Percentiles rank a stretch among this genome's conserved stretches.
Evolutionary conservation across 1,140 invertebrate species (phyloP).

Genomic region (Diachasma alloeum): DNA sequence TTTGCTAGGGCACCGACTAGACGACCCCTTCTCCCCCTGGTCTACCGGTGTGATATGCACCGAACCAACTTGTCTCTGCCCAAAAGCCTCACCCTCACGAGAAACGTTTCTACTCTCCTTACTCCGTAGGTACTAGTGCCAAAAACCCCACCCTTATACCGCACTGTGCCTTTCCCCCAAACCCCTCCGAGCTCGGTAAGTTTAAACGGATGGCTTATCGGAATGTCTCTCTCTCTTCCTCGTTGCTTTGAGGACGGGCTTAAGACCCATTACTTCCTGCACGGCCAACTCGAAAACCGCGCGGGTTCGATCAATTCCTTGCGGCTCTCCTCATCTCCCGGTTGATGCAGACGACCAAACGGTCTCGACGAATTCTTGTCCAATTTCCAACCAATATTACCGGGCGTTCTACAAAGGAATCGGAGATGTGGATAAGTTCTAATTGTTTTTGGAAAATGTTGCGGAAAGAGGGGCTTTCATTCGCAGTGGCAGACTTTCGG

Average conservation of each 20-base stretch:
- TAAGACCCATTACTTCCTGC: constrained; percentile 8
- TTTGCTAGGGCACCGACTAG: constrained; percentile 20
- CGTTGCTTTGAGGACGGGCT: constrained; percentile 25
- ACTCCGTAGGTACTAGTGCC: background rate
- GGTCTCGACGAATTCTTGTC: background rate
- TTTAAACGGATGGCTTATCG: constrained; percentile 37
- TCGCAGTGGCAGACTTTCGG: no score
- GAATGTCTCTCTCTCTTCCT: constrained; percentile 22
- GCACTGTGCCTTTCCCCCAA: background rate
- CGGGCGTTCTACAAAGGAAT: background rate
- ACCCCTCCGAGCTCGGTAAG: constrained; percentile 7
- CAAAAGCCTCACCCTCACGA: background rate
- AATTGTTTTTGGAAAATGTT: background rate
- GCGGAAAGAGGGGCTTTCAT: no score
- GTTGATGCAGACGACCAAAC: background rate
- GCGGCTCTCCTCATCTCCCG: background rate
- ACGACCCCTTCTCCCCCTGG: constrained; percentile 13
- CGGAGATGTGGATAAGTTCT: background rate
- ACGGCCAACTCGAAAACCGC: constrained; percentile 5
- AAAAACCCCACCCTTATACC: background rate
- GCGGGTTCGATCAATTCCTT: constrained; percentile 2
- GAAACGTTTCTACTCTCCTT: background rate
- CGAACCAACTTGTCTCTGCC: constrained; percentile 28
- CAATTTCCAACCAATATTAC: background rate
- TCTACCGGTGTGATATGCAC: constrained; percentile 33